These are phyloP conservation scores for Pelochelys cantorii DNA, from an alignment of 2,797 vertebrate species.

Conservation along the genomic window DNA sequence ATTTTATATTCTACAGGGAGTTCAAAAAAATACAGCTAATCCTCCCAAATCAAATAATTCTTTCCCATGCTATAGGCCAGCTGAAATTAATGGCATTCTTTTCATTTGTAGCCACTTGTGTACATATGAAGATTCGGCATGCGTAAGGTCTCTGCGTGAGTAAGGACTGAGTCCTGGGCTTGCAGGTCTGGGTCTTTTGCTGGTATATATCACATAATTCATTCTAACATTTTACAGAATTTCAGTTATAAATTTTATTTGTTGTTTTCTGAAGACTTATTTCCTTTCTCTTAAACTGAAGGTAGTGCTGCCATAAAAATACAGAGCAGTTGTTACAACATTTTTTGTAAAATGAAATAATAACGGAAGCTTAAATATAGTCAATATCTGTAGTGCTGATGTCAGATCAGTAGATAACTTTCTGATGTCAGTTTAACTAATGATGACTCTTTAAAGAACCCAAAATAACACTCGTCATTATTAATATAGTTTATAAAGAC, in stretches of 20 bases:
- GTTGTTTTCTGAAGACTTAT: not conserved
- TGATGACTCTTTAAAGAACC: slow-evolving; percentile 17
- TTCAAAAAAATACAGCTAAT: not conserved
- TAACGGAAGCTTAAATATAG: slow-evolving; percentile 16
- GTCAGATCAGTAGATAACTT: slow-evolving; percentile 28
- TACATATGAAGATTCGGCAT: slow-evolving; percentile 26
- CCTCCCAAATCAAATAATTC: slow-evolving; percentile 27
- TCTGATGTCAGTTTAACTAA: slow-evolving; percentile 33
- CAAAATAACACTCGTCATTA: slow-evolving; percentile 47
- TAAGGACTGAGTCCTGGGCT: not conserved
- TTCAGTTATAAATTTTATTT: not conserved
- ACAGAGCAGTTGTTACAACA: not conserved
- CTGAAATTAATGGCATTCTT: slow-evolving; percentile 55
- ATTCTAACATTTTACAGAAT: not conserved
- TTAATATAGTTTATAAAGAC: slow-evolving; percentile 10
- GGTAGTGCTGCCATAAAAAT: not conserved
- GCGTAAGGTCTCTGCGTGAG: not conserved
- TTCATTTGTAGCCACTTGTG: slow-evolving; percentile 43
- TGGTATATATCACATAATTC: not conserved
- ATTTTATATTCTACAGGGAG: slow-evolving; percentile 34
- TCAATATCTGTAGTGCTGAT: not conserved
- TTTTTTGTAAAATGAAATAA: slow-evolving; percentile 30
- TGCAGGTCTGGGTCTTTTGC: slow-evolving; percentile 2
- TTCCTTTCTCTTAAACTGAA: slow-evolving; percentile 7
- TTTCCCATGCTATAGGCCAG: slow-evolving; percentile 38